Base-by-base conservation (phyloP, 1,140 invertebrate species). In the Drosophila leontia region DNA sequence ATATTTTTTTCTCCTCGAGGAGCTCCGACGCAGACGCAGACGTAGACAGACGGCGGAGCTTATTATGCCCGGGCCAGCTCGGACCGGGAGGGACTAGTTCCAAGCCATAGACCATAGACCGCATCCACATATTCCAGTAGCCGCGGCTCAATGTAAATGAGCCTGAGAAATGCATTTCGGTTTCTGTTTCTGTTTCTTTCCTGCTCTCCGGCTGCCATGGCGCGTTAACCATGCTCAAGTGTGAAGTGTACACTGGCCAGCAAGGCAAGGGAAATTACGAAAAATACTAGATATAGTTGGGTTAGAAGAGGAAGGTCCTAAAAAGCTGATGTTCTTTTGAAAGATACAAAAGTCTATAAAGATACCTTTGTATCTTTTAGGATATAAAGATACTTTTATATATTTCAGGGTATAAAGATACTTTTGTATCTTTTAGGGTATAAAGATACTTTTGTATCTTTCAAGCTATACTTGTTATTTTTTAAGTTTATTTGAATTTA, bases 101-200 rank as follows among this genome's bases (percentile, higher is more conserved):
- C 19, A 17, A 26, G 41, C 17, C 45, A 37, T 47, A 15, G 23
- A n/a, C 23, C 12, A 7, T 63, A 3, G 50, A 42, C 11, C 19
- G 23, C 23, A 51, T 19, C 23, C 12, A 32, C 59, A 72, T 65
- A 81, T 86, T 85, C 82, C 83, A 77, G 83, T 80, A 82, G 83
- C 61, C 26, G 62, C 55, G 59, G 55, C 63, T 80, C 78, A 82
- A 87, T 87, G 83, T 88, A 87, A 87, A 87, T 87, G 84, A 87
- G 83, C 83, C 83, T 87, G 83, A 87, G 83, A 87, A 87, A 83
- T 75, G 69, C 69, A 75, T 75, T 74, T 75, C 42, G 34, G 26
- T 44, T 35, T 29, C 29, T n/a, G 53, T 59, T 42, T 57, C 55
- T 57, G 35, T 57, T 57, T n/a, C 19, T 12, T 26, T 42, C 39